Percentiles rank a stretch among this genome's conserved stretches.
Conservation (phyloP, 2,113 vertebrate species). For the Conger conger region DNA sequence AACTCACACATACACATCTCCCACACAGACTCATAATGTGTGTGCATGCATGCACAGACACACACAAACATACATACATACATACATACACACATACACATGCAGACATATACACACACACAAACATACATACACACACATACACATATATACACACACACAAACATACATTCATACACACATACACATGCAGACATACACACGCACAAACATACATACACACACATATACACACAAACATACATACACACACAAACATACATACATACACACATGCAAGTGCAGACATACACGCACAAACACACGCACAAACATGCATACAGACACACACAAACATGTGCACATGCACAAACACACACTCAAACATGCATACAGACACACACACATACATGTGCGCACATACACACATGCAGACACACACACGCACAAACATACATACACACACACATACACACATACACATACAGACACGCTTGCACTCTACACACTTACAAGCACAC, state of each 20-base stretch:
- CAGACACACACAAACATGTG: no score
- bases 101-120: neutral
- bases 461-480: no score
- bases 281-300: neutral
- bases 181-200: no score
- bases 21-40: neutral
- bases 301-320: neutral
- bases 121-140: neutral
- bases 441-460: neutral
- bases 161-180: neutral
- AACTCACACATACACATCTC: neutral
- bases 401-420: no score
- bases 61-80: no score
- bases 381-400: neutral
- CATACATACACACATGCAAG: neutral
- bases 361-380: neutral
- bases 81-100: neutral
- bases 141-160: neutral
- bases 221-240: no score
- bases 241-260: neutral
- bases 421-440: neutral
- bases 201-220: no score
- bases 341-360: neutral
- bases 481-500: neutral
- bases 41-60: neutral